phyloP scores from a whole-genome alignment of 2,113 vertebrate genomes.

The Columba janthina region DNA sequence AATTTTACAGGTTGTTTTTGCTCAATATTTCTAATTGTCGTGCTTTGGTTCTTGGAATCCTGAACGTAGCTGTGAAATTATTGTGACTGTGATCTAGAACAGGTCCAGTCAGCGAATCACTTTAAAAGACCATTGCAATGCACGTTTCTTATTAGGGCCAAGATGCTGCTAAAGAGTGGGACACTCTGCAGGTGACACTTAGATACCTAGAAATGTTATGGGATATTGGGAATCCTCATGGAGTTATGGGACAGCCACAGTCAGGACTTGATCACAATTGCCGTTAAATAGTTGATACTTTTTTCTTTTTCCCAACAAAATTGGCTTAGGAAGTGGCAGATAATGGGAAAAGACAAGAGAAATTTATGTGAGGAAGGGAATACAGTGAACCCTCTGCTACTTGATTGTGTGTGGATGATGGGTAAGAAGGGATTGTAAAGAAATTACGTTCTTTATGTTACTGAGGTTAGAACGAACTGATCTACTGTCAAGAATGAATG shows the following conservation, averaged over 20 bases:
- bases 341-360: not conserved
- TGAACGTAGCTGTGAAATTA: not conserved
- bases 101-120: not conserved
- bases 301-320: not conserved
- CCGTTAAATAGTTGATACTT: not conserved
- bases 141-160: not conserved
- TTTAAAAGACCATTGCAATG: not conserved
- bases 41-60: slow-evolving; percentile 7
- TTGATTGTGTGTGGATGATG: not conserved
- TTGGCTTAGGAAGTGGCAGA: not conserved
- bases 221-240: not conserved
- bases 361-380: not conserved
- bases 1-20: not conserved
- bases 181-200: not conserved
- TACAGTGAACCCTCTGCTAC: not conserved
- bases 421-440: not conserved
- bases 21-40: not conserved
- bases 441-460: not conserved
- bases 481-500: not conserved
- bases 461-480: not conserved
- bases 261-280: not conserved
- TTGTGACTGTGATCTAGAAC: not conserved
- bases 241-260: not conserved
- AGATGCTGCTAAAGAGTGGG: not conserved
- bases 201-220: not conserved